Conservation (phyloP, 2,113 vertebrate species). For the Arenaria interpres region DNA sequence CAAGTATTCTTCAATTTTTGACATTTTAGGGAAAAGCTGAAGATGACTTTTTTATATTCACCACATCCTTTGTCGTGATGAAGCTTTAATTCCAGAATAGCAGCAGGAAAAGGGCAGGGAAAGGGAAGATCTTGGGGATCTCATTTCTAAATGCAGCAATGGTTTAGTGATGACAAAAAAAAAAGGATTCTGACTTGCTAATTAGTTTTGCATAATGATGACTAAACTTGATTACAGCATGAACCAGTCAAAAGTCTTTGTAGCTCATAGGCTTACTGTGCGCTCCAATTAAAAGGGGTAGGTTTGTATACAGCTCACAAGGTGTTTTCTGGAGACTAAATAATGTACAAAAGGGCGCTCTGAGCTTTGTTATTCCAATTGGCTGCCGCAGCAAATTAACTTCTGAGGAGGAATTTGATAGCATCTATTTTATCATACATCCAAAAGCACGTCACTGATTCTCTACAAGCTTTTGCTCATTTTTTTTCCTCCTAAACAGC, state of each 20-base stretch:
- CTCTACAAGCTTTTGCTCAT: background rate
- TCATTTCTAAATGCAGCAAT: slow-evolving; percentile 48
- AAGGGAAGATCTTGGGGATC: slow-evolving; percentile 45
- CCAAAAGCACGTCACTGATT: background rate
- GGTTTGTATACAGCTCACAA: background rate
- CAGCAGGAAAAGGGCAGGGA: slow-evolving; percentile 52
- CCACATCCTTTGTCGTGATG: slow-evolving; percentile 49
- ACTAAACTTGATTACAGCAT: slow-evolving; percentile 43
- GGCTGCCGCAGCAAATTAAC: background rate
- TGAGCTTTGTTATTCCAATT: background rate
- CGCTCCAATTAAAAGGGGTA: background rate
- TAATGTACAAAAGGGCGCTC: background rate
- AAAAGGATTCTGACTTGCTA: slow-evolving; percentile 47
- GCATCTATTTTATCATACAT: background rate
- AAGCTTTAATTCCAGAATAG: slow-evolving; percentile 40
- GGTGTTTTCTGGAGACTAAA: slow-evolving; percentile 9
- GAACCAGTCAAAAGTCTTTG: background rate
- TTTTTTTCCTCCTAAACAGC: background rate
- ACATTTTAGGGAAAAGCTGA: slow-evolving; percentile 34
- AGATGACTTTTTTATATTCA: slow-evolving; percentile 16
- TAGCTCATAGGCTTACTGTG: background rate
- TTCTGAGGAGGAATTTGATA: background rate
- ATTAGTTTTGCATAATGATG: slow-evolving; percentile 66
- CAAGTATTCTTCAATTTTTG: slow-evolving; percentile 10
- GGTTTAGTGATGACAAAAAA: slow-evolving; percentile 2